Base-by-base conservation (phyloP, 1,140 invertebrate species). In the Mizuhopecten yessoensis region DNA sequence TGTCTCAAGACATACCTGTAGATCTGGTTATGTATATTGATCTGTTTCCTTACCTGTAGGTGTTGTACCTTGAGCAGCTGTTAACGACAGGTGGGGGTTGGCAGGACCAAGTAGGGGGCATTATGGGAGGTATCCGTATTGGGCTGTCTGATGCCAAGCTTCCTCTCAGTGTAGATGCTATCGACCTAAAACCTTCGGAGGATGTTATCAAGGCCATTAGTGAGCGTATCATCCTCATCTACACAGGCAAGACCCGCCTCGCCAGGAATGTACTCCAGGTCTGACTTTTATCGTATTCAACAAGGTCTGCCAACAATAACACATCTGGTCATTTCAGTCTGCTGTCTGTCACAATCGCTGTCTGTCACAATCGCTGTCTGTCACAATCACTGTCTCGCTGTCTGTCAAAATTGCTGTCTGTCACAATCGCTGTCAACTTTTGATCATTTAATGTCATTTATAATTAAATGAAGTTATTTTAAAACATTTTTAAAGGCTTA, bases 1-100 rank as follows among this genome's bases (percentile, higher is more conserved):
- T 29, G 17, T 36, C 13, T 34, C 7, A 87, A 29, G 34, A 45
- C 42, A 13, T 45, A 88, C 34, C 87, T 92, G 29, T 33, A 20
- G 3, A 39, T n/a, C n/a, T 13, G 13, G 13, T 39, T 39, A 13
- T 45, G 17, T 86, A 89, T n/a, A n/a, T n/a, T n/a, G n/a, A n/a
- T 13, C 42, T 17, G 42, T 45, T 9, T 45, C 17, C 86, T 33
- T 91, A 34, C 75, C 86, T 91, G 13, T 92, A 97, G 96, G 97
- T 97, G 1, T 94, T 97, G 17, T 96, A 96, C 90, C 92, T 97
- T 36, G 97, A 97, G 89, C 97, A 97, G 94, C 92, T 97, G 93
- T 93, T 97, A 90, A 97, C 97, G 10, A 97, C 97, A 89, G 96
- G 96, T 34, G 97, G 97, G 34, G 97, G 97, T 0, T 97, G 97